Evolutionary conservation across 1,140 invertebrate genomes (phyloP), one percentile per base, ranked within the genome.

Genomic region (Atopsyche davidsoni): DNA sequence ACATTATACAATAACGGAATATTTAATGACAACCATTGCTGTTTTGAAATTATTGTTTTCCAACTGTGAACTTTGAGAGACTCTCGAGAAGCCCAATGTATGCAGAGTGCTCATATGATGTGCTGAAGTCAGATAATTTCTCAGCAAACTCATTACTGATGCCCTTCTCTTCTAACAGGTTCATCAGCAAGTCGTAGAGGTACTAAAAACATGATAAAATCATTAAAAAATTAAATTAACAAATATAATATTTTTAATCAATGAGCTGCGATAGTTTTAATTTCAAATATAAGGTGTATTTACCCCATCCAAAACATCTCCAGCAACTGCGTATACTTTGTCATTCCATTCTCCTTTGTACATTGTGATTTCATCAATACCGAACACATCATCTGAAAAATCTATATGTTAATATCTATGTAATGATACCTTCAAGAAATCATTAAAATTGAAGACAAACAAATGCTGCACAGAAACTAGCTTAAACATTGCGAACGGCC

Each of bases 131-230:
- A 0, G 87, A 80, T 1, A 97, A 60, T 66, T 94, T 89, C 46
- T 91, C 85, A 7, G 83, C 86, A 73, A 96, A 96, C 55, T 93
- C 89, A 65, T 94, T 92, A 50, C 83, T 85, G 47, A 97, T 78
- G 21, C 92, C 92, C 61, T 94, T 90, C 62, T 96, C 92, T 65
- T 96, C 92, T 41, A 97, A 74, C 49, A 90, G 78, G 62, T 95
- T 94, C 87, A 96, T 90, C 32, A 96, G 70, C 16, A 96, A 75
- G 67, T 96, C 93, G 64, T 96, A 96, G 18, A 97, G 70, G 64
- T 92, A 91, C 89, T 92, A 73, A 10, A 82, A 62, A 68, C n/a
- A n/a, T n/a, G n/a, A 57, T 65, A 60, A 52, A 61, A 59, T 43
- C 59, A 60, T 43, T 42, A 51, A 45, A 46, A 53, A 57, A 43